Evolutionary conservation across 2,797 vertebrate species (phyloP).

Genomic region (Peromyscus melanophrys): DNA sequence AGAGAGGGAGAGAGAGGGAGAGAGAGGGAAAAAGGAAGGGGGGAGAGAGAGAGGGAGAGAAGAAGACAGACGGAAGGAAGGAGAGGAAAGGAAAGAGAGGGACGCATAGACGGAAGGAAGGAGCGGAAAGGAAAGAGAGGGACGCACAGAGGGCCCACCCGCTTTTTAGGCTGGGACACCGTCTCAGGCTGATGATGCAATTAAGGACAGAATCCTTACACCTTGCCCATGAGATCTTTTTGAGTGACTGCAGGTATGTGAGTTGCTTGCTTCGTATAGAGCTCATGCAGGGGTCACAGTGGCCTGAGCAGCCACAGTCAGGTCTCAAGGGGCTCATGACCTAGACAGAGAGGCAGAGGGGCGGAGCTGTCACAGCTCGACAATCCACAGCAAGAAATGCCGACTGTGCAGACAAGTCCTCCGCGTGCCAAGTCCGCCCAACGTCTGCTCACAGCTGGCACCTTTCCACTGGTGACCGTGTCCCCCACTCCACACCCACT

Average conservation of each 20-base stretch:
- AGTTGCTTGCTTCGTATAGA: neutral
- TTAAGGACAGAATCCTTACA: too few relatives aligned
- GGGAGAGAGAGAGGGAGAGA: too few relatives aligned
- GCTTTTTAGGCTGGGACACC: too few relatives aligned
- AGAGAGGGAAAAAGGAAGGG: too few relatives aligned
- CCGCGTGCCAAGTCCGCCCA: rapidly evolving
- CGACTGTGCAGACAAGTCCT: neutral
- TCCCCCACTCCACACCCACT: neutral
- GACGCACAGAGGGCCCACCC: too few relatives aligned
- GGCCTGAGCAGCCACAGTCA: neutral
- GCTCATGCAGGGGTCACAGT: neutral
- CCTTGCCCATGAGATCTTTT: neutral
- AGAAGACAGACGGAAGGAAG: too few relatives aligned
- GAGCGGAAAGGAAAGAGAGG: too few relatives aligned
- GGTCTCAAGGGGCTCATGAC: neutral
- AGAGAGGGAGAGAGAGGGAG: too few relatives aligned
- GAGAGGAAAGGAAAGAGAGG: too few relatives aligned
- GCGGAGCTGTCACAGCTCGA: neutral
- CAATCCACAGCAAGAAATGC: neutral
- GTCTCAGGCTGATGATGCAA: too few relatives aligned
- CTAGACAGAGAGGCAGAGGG: neutral
- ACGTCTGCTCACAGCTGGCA: neutral
- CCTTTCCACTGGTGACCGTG: too few relatives aligned
- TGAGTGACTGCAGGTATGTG: neutral
- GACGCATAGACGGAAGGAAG: too few relatives aligned